Base-by-base conservation (phyloP, 2,888 invertebrate genomes). In the Boloria euphrosyne region DNA sequence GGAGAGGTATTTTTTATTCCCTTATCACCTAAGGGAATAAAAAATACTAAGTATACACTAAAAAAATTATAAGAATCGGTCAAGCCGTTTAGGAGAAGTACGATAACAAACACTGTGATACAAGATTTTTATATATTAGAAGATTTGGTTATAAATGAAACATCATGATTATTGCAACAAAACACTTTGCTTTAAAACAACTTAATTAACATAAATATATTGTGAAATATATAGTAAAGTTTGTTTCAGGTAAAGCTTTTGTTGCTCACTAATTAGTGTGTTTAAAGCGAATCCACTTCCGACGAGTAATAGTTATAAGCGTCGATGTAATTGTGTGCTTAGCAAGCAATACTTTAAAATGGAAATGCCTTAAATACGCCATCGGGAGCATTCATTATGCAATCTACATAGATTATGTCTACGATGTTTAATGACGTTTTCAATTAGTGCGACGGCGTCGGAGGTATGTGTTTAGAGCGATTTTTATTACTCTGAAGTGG, bases 311-410 rank as follows among this genome's bases (percentile, higher is more conserved):
- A 57, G 54, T 58, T 54, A 62, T 65, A 65, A 82, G 85, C 79
- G 81, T 53, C 38, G 74, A 80, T 85, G 82, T 87, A 88, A 90
- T 87, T 86, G 86, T 87, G 82, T 85, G 82, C 84, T 86, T 85
- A 83, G 82, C 81, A 84, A 87, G 87, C 85, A 84, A 84, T 82
- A 81, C 80, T 84, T 85, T 87, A 83, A 86, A 86, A 89, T 85
- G 87, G 84, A 85, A 89, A 87, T 86, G 84, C 78, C 74, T 81
- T 82, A 84, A 88, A 86, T 86, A 85, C 83, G 81, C 84, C 83
- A 81, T 85, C 78, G 83, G 80, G 78, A 79, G 73, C 82, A 81
- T 85, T 85, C 80, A 83, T 86, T 85, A 83, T 86, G 86, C 87
- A 85, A 87, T 89, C 88, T 86, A 86, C 87, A 86, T 87, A 86